These are phyloP conservation scores for Alfaro cultratus DNA, from an alignment of 2,797 vertebrate genomes.

Conservation along the genomic window DNA sequence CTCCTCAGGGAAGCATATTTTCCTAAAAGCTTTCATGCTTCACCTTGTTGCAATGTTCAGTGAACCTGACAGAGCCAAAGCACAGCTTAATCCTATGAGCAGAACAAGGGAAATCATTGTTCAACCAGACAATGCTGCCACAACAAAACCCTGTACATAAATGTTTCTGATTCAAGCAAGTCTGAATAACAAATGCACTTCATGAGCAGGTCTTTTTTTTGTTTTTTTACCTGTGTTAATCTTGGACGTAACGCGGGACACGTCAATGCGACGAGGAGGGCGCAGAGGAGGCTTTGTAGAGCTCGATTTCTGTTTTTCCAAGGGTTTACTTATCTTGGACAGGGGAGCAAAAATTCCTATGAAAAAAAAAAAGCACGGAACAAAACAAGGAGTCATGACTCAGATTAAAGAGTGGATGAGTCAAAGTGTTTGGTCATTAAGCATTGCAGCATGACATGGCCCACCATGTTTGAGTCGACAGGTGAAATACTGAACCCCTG, in stretches of 20 bases:
- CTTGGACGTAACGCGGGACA: conserved; percentile 86
- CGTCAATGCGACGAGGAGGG: conserved; percentile 81
- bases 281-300: conserved; percentile 69
- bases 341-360: conserved; percentile 96
- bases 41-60: conserved; percentile 14
- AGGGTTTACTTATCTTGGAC: conserved; percentile 92
- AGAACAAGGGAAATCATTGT: neutral
- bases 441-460: neutral
- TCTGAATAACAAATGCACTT: neutral
- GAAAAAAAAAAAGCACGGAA: neutral
- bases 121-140: neutral
- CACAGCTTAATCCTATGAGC: conserved; percentile 1
- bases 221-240: conserved; percentile 87
- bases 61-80: conserved; percentile 12
- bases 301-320: conserved; percentile 79
- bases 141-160: neutral
- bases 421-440: conserved; percentile 1
- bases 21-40: conserved; percentile 2
- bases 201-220: neutral
- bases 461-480: conserved; percentile 88
- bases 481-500: conserved; percentile 93
- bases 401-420: neutral
- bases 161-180: neutral
- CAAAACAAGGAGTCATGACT: neutral
- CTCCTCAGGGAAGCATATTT: conserved; percentile 14